Base-by-base conservation (phyloP, 64 coral and sea anemone species). In the Trachythela sp. region DNA sequence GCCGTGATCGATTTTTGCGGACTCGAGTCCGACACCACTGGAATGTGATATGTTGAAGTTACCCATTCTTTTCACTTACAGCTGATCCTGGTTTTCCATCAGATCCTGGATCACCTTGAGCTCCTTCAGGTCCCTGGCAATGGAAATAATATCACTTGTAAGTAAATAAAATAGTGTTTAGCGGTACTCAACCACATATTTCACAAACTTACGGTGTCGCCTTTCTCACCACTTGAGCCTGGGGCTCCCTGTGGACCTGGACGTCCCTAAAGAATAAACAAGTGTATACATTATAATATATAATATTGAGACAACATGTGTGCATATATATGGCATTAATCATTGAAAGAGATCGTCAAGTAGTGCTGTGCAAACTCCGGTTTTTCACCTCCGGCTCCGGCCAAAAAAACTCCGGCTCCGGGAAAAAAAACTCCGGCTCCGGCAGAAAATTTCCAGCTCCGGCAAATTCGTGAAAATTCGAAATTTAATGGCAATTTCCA, bases 51-150 rank as follows among this genome's bases (percentile, higher is more conserved):
- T 77, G 29, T 48, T 22, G 15, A 80, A 1, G 17, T 34, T 72
- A 7, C 14, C 8, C 39, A 20, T 77, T n/a, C 42, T 8, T 49
- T 92, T 33, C 36, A 83, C 90, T 40, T 83, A 92, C 90, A 42
- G 41, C 39, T 87, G 59, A 60, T 77, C 90, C 90, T 83, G 34
- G n/a, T 83, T 92, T 87, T 42, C 90, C 90, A 4, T 92, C 90
- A 13, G 84, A 9, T 54, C 90, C 90, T 9, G 90, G 20, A 17
- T 92, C 90, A 2, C 90, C 90, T 27, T 86, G 85, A 27, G 20
- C 84, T 37, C 90, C 90, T 41, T 92, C 90, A 30, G 85, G 84
- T 71, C 90, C 90, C 90, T 92, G 38, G 15, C 20, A 38, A 35
- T 37, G 15, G 17, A 18, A 26, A 64, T n/a, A 64, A 5, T 6